A percentile compares a stretch with the other conserved stretches of the same genome.
Evolutionary conservation across 2,888 invertebrate species (phyloP).

Genomic region (Noctua comes): DNA sequence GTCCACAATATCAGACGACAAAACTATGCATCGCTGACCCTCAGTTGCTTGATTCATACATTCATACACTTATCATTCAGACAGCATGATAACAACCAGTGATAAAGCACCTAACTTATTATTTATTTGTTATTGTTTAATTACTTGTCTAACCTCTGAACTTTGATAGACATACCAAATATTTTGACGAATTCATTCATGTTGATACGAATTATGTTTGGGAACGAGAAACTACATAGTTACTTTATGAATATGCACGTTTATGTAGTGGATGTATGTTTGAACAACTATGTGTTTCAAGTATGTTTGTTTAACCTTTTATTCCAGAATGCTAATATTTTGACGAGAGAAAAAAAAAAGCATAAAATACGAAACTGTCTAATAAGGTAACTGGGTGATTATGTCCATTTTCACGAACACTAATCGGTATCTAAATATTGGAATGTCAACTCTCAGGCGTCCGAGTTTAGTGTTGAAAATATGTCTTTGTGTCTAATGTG

Average conservation of each 20-base stretch:
- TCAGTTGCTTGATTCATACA: constrained; percentile 42
- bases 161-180: constrained; percentile 16
- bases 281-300: not conserved
- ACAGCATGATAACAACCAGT: constrained; percentile 23
- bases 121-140: constrained; percentile 26
- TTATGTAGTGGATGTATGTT: not conserved
- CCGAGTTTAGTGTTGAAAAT: not conserved
- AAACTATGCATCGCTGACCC: constrained; percentile 47
- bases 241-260: not conserved
- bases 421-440: not conserved
- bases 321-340: not conserved
- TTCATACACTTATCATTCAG: constrained; percentile 28
- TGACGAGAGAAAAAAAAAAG: not conserved
- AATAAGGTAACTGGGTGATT: not conserved
- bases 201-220: constrained; percentile 4
- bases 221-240: not conserved
- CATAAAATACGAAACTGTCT: not conserved
- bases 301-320: not conserved
- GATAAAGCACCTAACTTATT: constrained; percentile 14
- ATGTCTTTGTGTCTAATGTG: not conserved
- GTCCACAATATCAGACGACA: constrained; percentile 38
- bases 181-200: constrained; percentile 24
- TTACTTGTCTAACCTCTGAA: constrained; percentile 36
- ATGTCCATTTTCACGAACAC: not conserved
- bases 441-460: not conserved